Evolutionary conservation across 2,888 invertebrate species (phyloP), one percentile per base, ranked within the genome.

Genomic region (Nomada lathburiana): DNA sequence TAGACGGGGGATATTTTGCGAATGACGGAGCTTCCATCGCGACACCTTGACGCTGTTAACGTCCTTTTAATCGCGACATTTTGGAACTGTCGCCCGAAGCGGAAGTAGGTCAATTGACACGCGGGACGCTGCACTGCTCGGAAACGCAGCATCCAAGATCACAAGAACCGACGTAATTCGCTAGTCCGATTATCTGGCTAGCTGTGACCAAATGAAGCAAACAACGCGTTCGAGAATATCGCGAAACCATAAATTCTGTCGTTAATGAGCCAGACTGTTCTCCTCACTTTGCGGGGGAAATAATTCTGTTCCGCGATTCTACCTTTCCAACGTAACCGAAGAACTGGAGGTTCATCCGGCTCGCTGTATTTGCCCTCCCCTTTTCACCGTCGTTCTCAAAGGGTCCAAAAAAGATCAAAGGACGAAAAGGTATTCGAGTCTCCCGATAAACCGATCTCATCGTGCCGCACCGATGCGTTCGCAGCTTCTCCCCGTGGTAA

Each of bases 141-240:
- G 59, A 44, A 75, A 62, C 75, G 52, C 75, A 29, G 69, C 69
- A 75, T 60, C 69, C 42, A 7, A 60, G 62, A 62, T 69, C 75
- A 20, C 42, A 42, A 53, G 62, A 50, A 18, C 62, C 13, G 53
- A 53, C 42, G 62, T 68, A 75, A 75, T 75, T 75, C 68, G 75
- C 53, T 75, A 75, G 69, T 75, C 75, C 75, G 69, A 69, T 75
- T 75, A 75, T 53, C 69, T 29, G 13, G 47, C 69, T 20, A 26
- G 44, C 74, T 60, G 59, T 75, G 74, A 62, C 52, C 74, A 26
- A 68, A 60, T 26, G 23, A 23, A 23, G 69, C 44, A 18, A 57
- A 7, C 47, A 69, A 69, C 26, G 44, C 2, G 26, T 42, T 57
- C 44, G 9, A 36, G 36, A 36, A 36, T 36, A 36, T 36, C 36